Evolutionary conservation across 2,797 vertebrate genomes (phyloP), one percentile per base, ranked within the genome.

Genomic region (Aldrovandia affinis): DNA sequence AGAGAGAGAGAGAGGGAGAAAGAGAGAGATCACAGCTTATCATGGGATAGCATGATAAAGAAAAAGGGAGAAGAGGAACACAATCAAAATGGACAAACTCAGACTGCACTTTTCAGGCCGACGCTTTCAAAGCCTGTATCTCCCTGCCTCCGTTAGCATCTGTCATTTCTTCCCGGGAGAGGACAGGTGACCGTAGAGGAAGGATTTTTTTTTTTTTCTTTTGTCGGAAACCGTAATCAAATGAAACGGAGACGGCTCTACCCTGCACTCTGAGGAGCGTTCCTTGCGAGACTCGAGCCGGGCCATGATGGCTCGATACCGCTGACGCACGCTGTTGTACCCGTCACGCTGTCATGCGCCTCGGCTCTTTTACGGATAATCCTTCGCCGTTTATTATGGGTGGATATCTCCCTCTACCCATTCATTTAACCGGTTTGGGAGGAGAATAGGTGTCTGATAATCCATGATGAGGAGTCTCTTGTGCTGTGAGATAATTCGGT

Each of bases 401-500:
- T 68, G 68, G 57, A 6, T 55, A 28, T 54, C n/a, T 52, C 54
- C 47, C 33, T 65, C 9, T 10, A 7, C 52, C 39, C 10, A 54
- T 57, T 84, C 39, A 70, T 39, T 47, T 47, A 12, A 28, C 30
- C 22, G 18, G 47, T 47, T 59, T 57, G 18, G 54, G 39, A 18
- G 39, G 61, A 57, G 52, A 28, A 70, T 61, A 44, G 44, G 3
- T 50, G n/a, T 61, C 77, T 39, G 77, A 42, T 57, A 68, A 28
- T 25, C 42, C 57, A 22, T 30, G 42, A 15, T 18, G 36, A 25
- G 15, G 42, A 78, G 28, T 10, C 36, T 83, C 65, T 28, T 44
- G 57, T 63, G 0, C 57, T 59, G n/a, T 33, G 63, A 68, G 25
- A 83, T 87, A 81, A 89, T 79, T 86, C 52, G 80, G 80, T 47